phyloP scores from a whole-genome alignment of 2,113 vertebrate genomes.

The Arenaria interpres region DNA sequence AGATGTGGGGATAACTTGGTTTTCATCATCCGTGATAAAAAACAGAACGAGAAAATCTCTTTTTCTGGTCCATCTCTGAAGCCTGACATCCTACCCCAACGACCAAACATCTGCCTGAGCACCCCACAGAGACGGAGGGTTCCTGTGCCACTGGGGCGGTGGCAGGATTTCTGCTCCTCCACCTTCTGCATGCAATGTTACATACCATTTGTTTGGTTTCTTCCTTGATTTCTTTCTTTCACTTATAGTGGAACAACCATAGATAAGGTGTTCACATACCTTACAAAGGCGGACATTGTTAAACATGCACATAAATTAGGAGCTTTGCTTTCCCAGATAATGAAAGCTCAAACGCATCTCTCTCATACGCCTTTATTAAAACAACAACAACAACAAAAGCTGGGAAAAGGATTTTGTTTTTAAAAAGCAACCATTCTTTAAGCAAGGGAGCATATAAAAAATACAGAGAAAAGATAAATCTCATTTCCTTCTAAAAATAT shows the following conservation, averaged over 20 bases:
- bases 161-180: not conserved
- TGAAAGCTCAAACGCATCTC: not conserved
- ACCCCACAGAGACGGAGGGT: too few species aligned
- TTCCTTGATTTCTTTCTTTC: not conserved
- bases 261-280: not conserved
- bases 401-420: not conserved
- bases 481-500: not conserved
- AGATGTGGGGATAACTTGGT: not conserved
- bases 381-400: not conserved
- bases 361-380: not conserved
- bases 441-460: not conserved
- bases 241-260: not conserved
- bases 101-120: too few species aligned
- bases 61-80: not conserved
- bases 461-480: not conserved
- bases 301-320: not conserved
- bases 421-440: not conserved
- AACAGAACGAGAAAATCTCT: not conserved
- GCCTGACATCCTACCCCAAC: not conserved
- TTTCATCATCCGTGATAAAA: not conserved
- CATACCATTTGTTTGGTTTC: not conserved
- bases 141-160: accelerated
- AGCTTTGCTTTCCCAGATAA: not conserved
- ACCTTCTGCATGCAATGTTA: too few species aligned
- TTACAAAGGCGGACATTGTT: not conserved